phyloP scores from a whole-genome alignment of 2,113 vertebrate species.

The Hydropotes inermis region DNA sequence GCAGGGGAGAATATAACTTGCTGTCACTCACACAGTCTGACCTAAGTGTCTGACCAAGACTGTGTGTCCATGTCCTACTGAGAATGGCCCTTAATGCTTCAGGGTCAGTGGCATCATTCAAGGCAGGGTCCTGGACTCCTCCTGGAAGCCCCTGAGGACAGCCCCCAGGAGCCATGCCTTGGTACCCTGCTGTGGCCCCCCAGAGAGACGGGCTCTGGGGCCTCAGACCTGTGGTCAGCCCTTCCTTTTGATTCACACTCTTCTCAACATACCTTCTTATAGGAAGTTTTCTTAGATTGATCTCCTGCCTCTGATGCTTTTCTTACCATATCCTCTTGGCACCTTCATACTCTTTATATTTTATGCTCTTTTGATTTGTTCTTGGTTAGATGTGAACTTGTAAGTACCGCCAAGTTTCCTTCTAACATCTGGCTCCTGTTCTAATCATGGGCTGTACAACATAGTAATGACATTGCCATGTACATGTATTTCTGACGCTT shows the following conservation, averaged over 20 bases:
- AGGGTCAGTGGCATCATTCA: background rate
- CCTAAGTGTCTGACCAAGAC: background rate
- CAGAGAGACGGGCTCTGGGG: background rate
- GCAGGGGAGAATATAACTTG: background rate
- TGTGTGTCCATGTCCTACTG: background rate
- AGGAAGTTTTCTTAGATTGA: background rate
- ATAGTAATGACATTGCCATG: too few relatives aligned
- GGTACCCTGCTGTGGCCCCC: background rate
- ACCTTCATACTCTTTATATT: background rate
- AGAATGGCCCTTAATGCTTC: background rate
- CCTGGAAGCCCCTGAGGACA: background rate
- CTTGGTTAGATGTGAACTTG: background rate
- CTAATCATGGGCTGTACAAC: background rate
- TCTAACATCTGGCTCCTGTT: background rate
- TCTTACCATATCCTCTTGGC: background rate
- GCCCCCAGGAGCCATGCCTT: background rate
- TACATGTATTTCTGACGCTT: accelerated
- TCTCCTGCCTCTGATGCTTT: background rate
- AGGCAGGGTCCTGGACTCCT: background rate
- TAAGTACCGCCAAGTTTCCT: background rate
- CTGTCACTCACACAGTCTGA: background rate
- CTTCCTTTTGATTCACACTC: background rate
- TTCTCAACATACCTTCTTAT: background rate
- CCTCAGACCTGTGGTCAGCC: accelerated
- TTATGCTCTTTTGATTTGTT: background rate